phyloP scores from a whole-genome alignment of 2,888 invertebrate genomes.

The Charanyca ferruginea region DNA sequence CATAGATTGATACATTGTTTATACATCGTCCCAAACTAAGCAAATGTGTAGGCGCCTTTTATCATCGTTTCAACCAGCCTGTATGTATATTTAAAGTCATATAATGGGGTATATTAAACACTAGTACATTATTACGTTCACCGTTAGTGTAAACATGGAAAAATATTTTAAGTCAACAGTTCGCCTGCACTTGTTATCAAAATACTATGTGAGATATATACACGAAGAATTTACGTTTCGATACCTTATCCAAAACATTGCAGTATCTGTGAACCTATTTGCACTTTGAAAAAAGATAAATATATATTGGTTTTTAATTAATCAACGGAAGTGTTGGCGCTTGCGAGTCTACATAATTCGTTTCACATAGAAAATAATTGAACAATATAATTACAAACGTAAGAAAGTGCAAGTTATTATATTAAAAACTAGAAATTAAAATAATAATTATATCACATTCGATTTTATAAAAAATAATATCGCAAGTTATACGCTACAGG shows the following conservation, averaged over 20 bases:
- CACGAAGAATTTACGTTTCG: constrained; percentile 25
- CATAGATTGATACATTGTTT: neutral
- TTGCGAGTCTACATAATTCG: constrained; percentile 39
- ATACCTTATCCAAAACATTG: constrained; percentile 15
- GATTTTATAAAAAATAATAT: constrained; percentile 69
- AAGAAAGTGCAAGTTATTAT: constrained; percentile 50
- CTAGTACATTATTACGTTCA: constrained; percentile 41
- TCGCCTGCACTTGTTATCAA: constrained; percentile 44
- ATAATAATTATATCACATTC: constrained; percentile 75
- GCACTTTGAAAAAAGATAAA: constrained; percentile 13
- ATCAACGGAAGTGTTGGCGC: constrained; percentile 25
- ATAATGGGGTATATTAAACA: constrained; percentile 30
- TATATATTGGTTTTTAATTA: constrained; percentile 10
- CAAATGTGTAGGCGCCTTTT: constrained; percentile 12
- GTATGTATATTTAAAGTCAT: constrained; percentile 37
- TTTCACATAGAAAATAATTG: constrained; percentile 33
- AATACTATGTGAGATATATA: constrained; percentile 44
- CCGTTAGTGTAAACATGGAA: constrained; percentile 50
- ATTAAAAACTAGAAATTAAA: constrained; percentile 69
- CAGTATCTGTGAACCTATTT: constrained; percentile 24
- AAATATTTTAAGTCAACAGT: constrained; percentile 51
- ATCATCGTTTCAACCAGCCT: constrained; percentile 34
- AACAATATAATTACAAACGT: constrained; percentile 38
- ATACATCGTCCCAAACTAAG: constrained; percentile 9
- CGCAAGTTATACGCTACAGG: constrained; percentile 46